These are phyloP conservation scores for Neoseiulus cucumeris DNA, from an alignment of 1,140 invertebrate species.

Conservation along the genomic window DNA sequence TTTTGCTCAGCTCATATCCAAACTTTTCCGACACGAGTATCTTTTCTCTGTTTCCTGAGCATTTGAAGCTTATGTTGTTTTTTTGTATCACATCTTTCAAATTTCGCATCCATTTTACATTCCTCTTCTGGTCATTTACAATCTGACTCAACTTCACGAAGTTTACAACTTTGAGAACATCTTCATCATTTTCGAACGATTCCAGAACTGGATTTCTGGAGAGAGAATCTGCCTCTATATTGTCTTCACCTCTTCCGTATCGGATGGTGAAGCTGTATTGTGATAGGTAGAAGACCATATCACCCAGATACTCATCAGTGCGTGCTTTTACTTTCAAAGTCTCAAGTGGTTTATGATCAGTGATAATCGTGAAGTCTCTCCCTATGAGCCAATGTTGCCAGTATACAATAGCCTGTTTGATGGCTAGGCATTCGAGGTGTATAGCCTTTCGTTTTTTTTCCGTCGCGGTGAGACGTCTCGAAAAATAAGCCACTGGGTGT, in stretches of 20 bases:
- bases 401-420: conserved; percentile 10
- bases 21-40: background rate
- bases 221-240: conserved; percentile 15
- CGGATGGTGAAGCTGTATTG: too few relatives aligned
- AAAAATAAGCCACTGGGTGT: conserved; percentile 12
- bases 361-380: conserved; percentile 6
- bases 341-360: conserved; percentile 5
- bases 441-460: background rate
- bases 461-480: background rate
- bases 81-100: background rate
- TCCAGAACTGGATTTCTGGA: conserved; percentile 12
- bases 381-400: conserved; percentile 13
- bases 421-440: conserved; percentile 13
- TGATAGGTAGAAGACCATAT: too few relatives aligned
- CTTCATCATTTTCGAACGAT: background rate
- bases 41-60: background rate
- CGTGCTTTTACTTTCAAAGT: too few relatives aligned
- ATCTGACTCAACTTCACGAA: background rate
- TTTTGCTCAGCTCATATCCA: background rate
- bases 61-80: background rate
- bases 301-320: too few relatives aligned
- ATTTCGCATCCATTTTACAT: background rate
- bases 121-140: too few relatives aligned
- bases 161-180: background rate
- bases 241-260: background rate